Percentiles rank a stretch among this genome's conserved stretches.
Evolutionary conservation across 2,113 vertebrate genomes (phyloP).

Genomic region (Todiramphus chloris): DNA sequence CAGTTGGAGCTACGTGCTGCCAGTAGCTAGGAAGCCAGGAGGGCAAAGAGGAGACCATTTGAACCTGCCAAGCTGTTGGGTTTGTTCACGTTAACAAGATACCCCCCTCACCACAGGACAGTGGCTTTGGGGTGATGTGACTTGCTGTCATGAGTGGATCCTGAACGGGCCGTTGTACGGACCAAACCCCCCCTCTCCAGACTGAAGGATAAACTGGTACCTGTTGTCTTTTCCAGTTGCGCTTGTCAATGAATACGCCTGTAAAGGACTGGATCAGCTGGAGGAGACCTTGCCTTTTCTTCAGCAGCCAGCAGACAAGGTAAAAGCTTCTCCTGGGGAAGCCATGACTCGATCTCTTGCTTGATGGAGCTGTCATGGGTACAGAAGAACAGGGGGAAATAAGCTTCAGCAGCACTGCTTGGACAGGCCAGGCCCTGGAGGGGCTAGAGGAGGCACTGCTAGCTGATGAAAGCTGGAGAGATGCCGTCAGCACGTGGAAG

Average conservation of each 20-base stretch:
- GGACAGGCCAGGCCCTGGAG: neutral
- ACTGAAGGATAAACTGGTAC: neutral
- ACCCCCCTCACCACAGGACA: neutral
- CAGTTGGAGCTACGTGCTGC: neutral
- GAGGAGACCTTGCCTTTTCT: constrained; percentile 88
- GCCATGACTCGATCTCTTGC: neutral
- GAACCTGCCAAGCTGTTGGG: neutral
- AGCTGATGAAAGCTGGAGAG: neutral
- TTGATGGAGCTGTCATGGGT: neutral
- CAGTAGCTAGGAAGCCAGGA: neutral
- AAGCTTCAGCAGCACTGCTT: neutral
- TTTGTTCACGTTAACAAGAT: neutral
- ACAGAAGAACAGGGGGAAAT: neutral
- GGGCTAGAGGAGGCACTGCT: neutral
- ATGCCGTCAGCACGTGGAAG: neutral
- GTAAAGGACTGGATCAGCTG: constrained; percentile 87
- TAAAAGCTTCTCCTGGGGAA: constrained; percentile 34
- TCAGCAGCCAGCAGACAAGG: constrained; percentile 90
- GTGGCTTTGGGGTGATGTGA: neutral
- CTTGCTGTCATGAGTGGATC: neutral
- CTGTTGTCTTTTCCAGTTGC: constrained; percentile 76
- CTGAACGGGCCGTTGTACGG: neutral
- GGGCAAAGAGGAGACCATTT: neutral
- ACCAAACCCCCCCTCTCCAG: neutral
- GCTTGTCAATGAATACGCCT: constrained; percentile 85